Evolutionary conservation across 2,888 invertebrate genomes (phyloP).

Genomic region (Phragmatobia fuliginosa): DNA sequence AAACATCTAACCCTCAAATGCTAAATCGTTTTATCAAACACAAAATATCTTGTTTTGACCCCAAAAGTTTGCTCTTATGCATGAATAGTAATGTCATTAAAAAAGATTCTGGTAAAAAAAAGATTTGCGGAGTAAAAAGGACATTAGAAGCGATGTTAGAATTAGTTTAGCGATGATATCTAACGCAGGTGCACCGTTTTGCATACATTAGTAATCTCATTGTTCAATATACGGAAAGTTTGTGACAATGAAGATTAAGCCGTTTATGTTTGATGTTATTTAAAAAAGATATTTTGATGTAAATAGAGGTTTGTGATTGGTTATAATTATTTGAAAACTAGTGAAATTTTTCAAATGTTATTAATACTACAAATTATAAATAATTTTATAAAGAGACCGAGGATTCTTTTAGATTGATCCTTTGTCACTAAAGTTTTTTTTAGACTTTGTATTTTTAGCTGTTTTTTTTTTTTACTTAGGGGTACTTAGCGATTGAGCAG

Average conservation of each 20-base stretch:
- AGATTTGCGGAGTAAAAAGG: slow-evolving; percentile 16
- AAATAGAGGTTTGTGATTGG: not conserved
- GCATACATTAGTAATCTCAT: slow-evolving; percentile 45
- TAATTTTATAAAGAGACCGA: too few relatives aligned
- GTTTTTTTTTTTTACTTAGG: too few relatives aligned
- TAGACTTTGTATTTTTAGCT: too few relatives aligned
- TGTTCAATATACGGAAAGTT: slow-evolving; percentile 11
- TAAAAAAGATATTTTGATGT: not conserved
- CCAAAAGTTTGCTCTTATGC: slow-evolving; percentile 41
- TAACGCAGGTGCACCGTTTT: slow-evolving; percentile 61
- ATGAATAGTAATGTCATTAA: slow-evolving; percentile 22
- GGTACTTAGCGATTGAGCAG: too few relatives aligned
- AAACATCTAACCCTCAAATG: slow-evolving; percentile 23
- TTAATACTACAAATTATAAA: too few relatives aligned
- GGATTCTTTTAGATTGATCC: too few relatives aligned
- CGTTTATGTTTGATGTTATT: not conserved
- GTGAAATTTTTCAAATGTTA: too few relatives aligned
- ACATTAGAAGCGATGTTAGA: slow-evolving; percentile 60
- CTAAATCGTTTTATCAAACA: slow-evolving; percentile 36
- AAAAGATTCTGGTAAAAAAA: slow-evolving; percentile 16
- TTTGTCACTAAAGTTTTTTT: too few relatives aligned
- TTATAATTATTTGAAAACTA: too few relatives aligned
- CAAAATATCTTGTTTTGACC: slow-evolving; percentile 41
- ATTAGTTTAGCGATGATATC: slow-evolving; percentile 51
- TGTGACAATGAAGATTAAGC: not conserved